Base-by-base conservation (phyloP, 2,888 invertebrate genomes). In the Dryomyza anilis region DNA sequence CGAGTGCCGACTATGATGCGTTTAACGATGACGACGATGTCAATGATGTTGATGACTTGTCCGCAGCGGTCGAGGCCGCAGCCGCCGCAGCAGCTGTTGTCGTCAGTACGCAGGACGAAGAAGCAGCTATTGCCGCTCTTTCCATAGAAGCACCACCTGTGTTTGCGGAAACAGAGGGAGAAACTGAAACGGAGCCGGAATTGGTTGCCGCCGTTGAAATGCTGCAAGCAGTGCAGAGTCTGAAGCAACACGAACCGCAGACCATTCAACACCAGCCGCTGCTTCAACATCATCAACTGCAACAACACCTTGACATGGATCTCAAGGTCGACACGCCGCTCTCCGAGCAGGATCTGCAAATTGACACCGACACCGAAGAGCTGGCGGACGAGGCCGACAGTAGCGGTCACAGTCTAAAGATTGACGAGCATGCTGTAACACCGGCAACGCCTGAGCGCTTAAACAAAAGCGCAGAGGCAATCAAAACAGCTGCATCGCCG, bases 281-380 rank as follows among this genome's bases (percentile, higher is more conserved):
- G n/a, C n/a, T n/a, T n/a, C n/a, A n/a, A n/a, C n/a, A n/a, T n/a
- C n/a, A n/a, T n/a, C n/a, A n/a, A n/a, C n/a, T n/a, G n/a, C n/a
- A n/a, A n/a, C n/a, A n/a, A n/a, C 88, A 88, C 12, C 86, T 87
- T 78, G 86, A 87, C 77, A 89, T 89, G 78, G 85, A 89, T 81
- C 86, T 89, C 61, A 94, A 94, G 62, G 93, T 92, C 0, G 93
- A 93, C 65, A 94, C 94, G 0, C 94, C 94, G 4, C 91, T 91
- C 73, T 93, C 94, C 50, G 94, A 93, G 76, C 89, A 89, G 76
- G 93, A 93, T 75, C 84, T 93, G 23, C 90, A 93, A 80, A 94
- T 94, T 65, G 94, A 94, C 78, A 93, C 93, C 0, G 94, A 94
- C 74, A 92, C 91, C 8, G 94, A 94, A 77, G 93, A 94, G 76